Evolutionary conservation across 1,140 invertebrate genomes (phyloP).

Genomic region (Heterodera carotae): DNA sequence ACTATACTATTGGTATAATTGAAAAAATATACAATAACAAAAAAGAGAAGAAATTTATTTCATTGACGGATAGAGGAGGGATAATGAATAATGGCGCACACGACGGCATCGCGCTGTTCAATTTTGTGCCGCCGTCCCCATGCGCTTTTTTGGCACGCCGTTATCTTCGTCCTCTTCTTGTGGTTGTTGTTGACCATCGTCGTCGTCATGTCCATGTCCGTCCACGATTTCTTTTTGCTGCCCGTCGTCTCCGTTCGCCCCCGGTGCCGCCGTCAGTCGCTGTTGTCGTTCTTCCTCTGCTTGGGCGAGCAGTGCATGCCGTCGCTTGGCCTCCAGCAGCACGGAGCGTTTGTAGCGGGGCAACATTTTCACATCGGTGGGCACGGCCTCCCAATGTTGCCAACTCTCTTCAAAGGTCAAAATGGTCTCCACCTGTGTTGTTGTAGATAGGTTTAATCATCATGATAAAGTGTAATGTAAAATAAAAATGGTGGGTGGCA

Average conservation of each 20-base stretch:
- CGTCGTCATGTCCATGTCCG: background rate
- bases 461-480: too few species aligned
- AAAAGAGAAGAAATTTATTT: too few species aligned
- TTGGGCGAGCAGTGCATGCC: background rate
- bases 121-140: too few species aligned
- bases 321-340: conserved; percentile 30
- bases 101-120: too few species aligned
- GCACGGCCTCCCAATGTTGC: conserved; percentile 45
- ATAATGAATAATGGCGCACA: too few species aligned
- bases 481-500: too few species aligned
- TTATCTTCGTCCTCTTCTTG: background rate
- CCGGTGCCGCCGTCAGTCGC: background rate
- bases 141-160: too few species aligned
- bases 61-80: too few species aligned
- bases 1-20: too few species aligned
- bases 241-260: background rate
- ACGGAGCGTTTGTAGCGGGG: conserved; percentile 48
- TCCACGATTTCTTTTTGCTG: background rate
- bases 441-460: too few species aligned
- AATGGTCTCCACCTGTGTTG: conserved; percentile 62
- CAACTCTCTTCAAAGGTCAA: conserved; percentile 51
- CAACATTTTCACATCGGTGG: conserved; percentile 59
- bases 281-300: background rate
- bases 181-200: too few species aligned
- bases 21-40: too few species aligned